Percentiles rank a stretch among this genome's conserved stretches.
Evolutionary conservation across 2,797 vertebrate species (phyloP).

Genomic region (Valencia hispanica): DNA sequence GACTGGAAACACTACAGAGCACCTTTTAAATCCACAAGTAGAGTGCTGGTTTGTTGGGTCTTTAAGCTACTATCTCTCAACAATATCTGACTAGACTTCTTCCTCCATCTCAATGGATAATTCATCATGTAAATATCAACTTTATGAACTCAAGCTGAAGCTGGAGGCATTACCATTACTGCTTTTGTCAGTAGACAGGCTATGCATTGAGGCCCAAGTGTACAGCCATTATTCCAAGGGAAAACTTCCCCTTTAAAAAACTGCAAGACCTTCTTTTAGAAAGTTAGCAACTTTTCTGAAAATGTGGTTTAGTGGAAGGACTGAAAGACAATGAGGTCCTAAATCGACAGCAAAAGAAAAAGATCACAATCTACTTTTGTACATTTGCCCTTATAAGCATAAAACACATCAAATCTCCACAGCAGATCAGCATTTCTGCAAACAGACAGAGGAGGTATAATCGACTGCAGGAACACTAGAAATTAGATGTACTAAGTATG

Average conservation of each 20-base stretch:
- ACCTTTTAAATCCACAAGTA: not conserved
- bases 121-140: not conserved
- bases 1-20: not conserved
- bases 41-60: not conserved
- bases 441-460: slow-evolving; percentile 34
- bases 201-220: not conserved
- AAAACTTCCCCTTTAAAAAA: not conserved
- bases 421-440: slow-evolving; percentile 21
- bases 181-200: not conserved
- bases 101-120: not conserved
- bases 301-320: not conserved
- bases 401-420: slow-evolving; percentile 12
- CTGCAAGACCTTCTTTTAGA: not conserved
- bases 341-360: slow-evolving; percentile 14
- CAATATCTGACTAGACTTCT: not conserved
- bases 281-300: not conserved
- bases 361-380: slow-evolving; percentile 1
- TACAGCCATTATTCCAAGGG: not conserved
- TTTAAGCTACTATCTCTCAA: not conserved
- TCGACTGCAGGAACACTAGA: slow-evolving; percentile 8
- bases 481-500: slow-evolving; percentile 39
- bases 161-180: not conserved
- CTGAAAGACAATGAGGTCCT: not conserved
- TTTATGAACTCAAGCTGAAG: not conserved
- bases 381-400: slow-evolving; percentile 13